Percentiles rank a stretch among this genome's conserved stretches.
Conservation (phyloP, 2,888 invertebrate species). For the Falcaria lacertinaria region DNA sequence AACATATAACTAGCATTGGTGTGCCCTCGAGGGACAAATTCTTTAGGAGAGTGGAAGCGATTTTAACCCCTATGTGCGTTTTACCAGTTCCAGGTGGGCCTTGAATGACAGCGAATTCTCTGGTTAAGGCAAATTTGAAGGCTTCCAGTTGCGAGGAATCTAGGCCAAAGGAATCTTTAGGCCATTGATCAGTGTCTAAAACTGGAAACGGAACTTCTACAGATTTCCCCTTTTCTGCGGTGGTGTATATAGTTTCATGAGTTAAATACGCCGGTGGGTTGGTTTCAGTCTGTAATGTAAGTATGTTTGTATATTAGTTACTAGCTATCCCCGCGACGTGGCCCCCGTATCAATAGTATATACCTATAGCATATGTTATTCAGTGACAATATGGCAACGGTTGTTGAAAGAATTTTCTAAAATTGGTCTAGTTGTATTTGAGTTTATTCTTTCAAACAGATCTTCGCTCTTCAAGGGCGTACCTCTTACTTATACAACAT, state of each 20-base stretch:
- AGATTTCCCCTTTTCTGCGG: constrained; percentile 25
- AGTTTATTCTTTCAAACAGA: too few species aligned
- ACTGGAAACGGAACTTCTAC: constrained; percentile 53
- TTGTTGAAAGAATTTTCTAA: too few species aligned
- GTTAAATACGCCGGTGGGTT: constrained; percentile 59
- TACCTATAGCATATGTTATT: too few species aligned
- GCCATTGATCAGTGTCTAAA: constrained; percentile 65
- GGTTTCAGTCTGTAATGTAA: constrained; percentile 49
- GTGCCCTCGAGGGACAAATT: constrained; percentile 78
- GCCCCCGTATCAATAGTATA: too few species aligned
- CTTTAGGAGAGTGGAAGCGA: constrained; percentile 83
- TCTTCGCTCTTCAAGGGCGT: too few species aligned
- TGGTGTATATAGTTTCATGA: constrained; percentile 47
- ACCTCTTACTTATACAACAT: too few species aligned
- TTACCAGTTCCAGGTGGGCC: constrained; percentile 95
- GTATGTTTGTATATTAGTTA: too few species aligned
- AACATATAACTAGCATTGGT: constrained; percentile 88
- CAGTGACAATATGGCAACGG: too few species aligned
- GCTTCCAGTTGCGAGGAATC: constrained; percentile 85
- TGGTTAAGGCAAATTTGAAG: constrained; percentile 82
- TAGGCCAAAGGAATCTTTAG: constrained; percentile 66
- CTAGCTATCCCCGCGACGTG: too few species aligned
- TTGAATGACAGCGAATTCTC: constrained; percentile 88
- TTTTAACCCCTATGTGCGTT: constrained; percentile 88
- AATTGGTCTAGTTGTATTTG: too few species aligned